Percentiles rank a stretch among this genome's conserved stretches.
Conservation (phyloP, 1,140 invertebrate genomes). For the Cyphomyrmex costatus region DNA sequence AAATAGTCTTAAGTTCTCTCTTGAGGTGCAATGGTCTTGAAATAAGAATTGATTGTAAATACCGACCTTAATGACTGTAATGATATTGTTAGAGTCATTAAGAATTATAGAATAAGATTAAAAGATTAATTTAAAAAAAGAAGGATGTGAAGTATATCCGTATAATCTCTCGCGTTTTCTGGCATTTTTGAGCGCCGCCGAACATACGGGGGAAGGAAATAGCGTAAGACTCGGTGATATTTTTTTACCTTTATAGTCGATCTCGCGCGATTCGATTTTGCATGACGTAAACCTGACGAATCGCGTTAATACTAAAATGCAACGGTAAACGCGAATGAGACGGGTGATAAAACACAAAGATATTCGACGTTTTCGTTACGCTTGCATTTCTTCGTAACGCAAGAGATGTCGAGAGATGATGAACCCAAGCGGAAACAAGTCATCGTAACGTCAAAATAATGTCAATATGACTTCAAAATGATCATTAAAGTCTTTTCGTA, state of each 20-base stretch:
- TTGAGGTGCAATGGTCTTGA: too few relatives aligned
- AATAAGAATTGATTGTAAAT: too few relatives aligned
- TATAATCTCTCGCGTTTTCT: constrained; percentile 41
- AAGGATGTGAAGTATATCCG: neutral
- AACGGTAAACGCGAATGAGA: neutral
- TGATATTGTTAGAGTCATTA: too few relatives aligned
- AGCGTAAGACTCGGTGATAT: constrained; percentile 55
- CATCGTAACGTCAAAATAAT: too few relatives aligned
- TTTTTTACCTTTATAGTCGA: constrained; percentile 62
- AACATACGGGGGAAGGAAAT: constrained; percentile 26
- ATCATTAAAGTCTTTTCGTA: too few relatives aligned
- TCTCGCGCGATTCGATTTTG: constrained; percentile 54
- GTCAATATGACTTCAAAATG: too few relatives aligned
- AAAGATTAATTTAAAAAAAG: neutral
- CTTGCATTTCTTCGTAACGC: neutral
- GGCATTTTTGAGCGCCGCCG: constrained; percentile 50
- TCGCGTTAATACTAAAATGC: constrained; percentile 34
- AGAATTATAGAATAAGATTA: too few relatives aligned
- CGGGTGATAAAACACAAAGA: neutral
- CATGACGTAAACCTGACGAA: neutral
- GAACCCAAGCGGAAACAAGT: too few relatives aligned
- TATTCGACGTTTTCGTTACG: constrained; percentile 20
- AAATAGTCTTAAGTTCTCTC: too few relatives aligned
- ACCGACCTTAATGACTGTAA: too few relatives aligned
- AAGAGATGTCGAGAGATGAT: neutral